Percentiles rank a stretch among this genome's conserved stretches.
Conservation (phyloP, 1,140 invertebrate genomes). For the Scaptomyza graminum region DNA sequence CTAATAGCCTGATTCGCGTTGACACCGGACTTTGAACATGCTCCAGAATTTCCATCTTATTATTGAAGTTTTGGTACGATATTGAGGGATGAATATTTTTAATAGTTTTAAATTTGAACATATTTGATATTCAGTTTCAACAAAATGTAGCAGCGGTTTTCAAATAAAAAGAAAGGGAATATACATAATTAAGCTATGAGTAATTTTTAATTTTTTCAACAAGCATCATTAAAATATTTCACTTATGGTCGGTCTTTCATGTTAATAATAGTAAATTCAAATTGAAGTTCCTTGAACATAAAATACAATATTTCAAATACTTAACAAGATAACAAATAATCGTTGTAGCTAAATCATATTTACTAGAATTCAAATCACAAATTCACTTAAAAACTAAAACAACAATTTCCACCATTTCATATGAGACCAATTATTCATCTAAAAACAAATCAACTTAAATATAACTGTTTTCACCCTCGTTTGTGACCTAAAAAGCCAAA, state of each 20-base stretch:
- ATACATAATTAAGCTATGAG: slow-evolving; percentile 53
- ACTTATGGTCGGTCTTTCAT: slow-evolving; percentile 9
- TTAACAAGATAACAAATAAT: slow-evolving; percentile 27
- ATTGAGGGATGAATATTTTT: slow-evolving; percentile 36
- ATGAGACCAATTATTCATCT: slow-evolving; percentile 68
- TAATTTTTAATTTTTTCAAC: slow-evolving; percentile 38
- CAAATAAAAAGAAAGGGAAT: slow-evolving; percentile 62
- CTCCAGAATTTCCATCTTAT: slow-evolving; percentile 83
- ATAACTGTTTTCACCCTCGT: slow-evolving; percentile 54
- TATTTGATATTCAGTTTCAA: slow-evolving; percentile 38
- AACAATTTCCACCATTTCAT: slow-evolving; percentile 50
- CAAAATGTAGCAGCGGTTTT: slow-evolving; percentile 54
- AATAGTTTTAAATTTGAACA: slow-evolving; percentile 40
- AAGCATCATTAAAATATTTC: slow-evolving; percentile 12
- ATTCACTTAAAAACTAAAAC: slow-evolving; percentile 40
- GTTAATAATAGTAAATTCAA: slow-evolving; percentile 2
- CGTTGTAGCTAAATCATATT: slow-evolving; percentile 26
- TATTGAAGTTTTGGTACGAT: slow-evolving; percentile 33
- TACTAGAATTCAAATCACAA: slow-evolving; percentile 68
- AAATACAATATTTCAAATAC: slow-evolving; percentile 5
- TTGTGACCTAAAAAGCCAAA: slow-evolving; percentile 50
- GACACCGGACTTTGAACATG: slow-evolving; percentile 83
- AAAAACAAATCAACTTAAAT: slow-evolving; percentile 53
- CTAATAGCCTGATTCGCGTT: slow-evolving; percentile 82
- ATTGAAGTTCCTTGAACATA: slow-evolving; percentile 10